A percentile compares a stretch with the other conserved stretches of the same genome.
phyloP scores from a whole-genome alignment of 64 coral and sea anemone species.

The Exaiptasia diaphana region DNA sequence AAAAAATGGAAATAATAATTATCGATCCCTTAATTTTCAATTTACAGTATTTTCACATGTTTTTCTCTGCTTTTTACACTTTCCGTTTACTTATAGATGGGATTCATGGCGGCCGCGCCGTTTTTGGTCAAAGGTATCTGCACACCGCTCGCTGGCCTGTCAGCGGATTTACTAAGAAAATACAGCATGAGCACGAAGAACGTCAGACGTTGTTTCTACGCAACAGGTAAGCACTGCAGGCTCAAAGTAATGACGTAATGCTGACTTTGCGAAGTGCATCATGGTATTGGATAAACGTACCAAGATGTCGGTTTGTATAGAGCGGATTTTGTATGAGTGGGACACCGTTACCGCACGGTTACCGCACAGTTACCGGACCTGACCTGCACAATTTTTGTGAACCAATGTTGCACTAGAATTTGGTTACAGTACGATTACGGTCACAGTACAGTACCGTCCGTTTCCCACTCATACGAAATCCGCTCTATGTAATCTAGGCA shows the following conservation, averaged over 20 bases:
- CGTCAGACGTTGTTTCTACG: constrained; percentile 68
- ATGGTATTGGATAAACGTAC: neutral
- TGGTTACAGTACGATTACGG: too few species aligned
- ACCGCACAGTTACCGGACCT: neutral
- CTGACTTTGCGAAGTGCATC: neutral
- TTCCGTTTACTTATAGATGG: constrained; percentile 57
- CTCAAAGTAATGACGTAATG: neutral
- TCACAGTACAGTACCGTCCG: too few species aligned
- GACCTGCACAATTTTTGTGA: neutral
- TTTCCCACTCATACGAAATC: too few species aligned
- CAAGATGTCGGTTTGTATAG: neutral
- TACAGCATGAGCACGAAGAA: constrained; percentile 52
- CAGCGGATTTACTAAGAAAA: constrained; percentile 63
- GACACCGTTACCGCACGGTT: neutral
- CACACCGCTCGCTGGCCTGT: constrained; percentile 63
- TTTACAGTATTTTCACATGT: too few species aligned
- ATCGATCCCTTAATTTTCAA: too few species aligned
- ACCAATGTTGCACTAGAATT: too few species aligned
- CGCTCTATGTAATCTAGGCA: too few species aligned
- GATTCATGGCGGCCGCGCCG: constrained; percentile 74
- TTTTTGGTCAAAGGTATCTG: constrained; percentile 69
- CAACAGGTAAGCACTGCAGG: constrained; percentile 56
- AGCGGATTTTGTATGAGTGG: neutral
- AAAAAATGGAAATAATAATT: too few species aligned
- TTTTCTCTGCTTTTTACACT: too few species aligned